A percentile compares a stretch with the other conserved stretches of the same genome.
Conservation (phyloP, 1,140 invertebrate species). For the Calliopsis andreniformis region DNA sequence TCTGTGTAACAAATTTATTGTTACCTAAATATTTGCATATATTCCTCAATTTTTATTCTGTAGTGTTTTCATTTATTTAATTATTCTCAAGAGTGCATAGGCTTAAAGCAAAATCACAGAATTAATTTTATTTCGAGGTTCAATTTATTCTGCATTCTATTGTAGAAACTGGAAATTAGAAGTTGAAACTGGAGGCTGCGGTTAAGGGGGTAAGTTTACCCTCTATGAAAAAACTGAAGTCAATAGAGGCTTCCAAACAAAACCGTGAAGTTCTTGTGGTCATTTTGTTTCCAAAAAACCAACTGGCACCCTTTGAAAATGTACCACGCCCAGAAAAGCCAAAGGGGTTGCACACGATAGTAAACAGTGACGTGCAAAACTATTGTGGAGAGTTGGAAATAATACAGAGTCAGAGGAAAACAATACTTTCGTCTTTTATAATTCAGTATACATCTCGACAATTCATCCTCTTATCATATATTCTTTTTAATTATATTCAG, state of each 20-base stretch:
- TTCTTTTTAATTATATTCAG: not conserved
- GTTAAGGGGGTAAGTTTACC: no score
- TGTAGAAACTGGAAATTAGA: no score
- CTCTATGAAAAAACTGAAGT: not conserved
- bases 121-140: not conserved
- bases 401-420: constrained; percentile 11
- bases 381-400: constrained; percentile 11
- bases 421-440: no score
- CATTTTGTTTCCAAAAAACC: constrained; percentile 37
- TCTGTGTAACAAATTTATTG: not conserved
- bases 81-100: no score
- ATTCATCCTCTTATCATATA: not conserved
- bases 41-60: not conserved
- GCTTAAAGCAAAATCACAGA: not conserved
- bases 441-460: no score
- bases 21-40: no score
- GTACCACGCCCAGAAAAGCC: constrained; percentile 35
- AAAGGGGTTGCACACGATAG: constrained; percentile 22
- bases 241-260: not conserved
- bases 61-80: no score
- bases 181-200: no score
- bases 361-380: constrained; percentile 68
- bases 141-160: no score
- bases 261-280: constrained; percentile 14
- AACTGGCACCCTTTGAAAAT: constrained; percentile 24